A percentile compares a stretch with the other conserved stretches of the same genome.
Conservation (phyloP, 1,140 invertebrate species). For the Eulimnadia texana region DNA sequence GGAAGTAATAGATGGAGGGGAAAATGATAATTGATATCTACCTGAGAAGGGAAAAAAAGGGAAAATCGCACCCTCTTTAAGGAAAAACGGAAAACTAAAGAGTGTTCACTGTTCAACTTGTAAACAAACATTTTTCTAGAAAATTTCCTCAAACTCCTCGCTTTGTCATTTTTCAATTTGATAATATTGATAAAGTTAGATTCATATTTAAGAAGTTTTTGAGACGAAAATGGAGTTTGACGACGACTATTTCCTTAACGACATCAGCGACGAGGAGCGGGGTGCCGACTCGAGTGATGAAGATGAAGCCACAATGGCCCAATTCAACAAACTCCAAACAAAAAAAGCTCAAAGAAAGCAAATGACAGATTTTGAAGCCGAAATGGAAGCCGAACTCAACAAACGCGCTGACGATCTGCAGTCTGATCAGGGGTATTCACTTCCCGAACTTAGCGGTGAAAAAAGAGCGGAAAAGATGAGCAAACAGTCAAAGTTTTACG, state of each 20-base stretch:
- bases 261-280: conserved; percentile 14
- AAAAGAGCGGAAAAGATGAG: conserved; percentile 9
- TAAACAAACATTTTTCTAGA: too few species aligned
- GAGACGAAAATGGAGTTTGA: conserved; percentile 11
- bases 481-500: conserved; percentile 28
- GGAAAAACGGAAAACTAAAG: too few species aligned
- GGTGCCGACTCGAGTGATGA: conserved; percentile 14
- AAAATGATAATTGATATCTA: too few species aligned
- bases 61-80: too few species aligned
- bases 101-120: too few species aligned
- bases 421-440: neutral
- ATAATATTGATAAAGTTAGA: too few species aligned
- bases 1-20: too few species aligned
- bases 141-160: too few species aligned
- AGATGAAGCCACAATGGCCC: conserved; percentile 9
- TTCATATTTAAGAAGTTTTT: too few species aligned
- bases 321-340: neutral
- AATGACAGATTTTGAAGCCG: conserved; percentile 12
- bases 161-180: too few species aligned
- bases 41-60: too few species aligned
- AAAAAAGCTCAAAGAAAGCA: neutral
- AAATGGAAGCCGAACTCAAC: conserved; percentile 13
- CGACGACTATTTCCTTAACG: conserved; percentile 7
- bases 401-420: neutral
- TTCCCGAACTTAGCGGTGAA: neutral